Conservation (phyloP, 2,797 vertebrate genomes). For the Diplodus sargus region DNA sequence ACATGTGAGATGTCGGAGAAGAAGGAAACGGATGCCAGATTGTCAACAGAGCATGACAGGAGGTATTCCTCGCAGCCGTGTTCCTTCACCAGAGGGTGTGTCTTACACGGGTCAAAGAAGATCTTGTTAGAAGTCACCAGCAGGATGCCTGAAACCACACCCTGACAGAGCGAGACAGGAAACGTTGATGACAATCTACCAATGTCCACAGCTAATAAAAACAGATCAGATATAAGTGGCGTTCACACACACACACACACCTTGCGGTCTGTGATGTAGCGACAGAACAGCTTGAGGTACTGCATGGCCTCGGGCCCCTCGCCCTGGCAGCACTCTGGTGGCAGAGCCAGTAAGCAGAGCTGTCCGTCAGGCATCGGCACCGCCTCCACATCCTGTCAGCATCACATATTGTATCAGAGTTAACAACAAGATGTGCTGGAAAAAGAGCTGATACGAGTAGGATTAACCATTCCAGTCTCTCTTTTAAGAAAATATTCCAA, state of each 20-base stretch:
- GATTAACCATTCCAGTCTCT: not conserved
- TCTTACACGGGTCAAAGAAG: slow-evolving; percentile 89
- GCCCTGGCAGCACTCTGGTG: slow-evolving; percentile 83
- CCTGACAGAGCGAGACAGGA: slow-evolving; percentile 68
- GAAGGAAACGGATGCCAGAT: slow-evolving; percentile 82
- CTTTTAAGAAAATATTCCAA: not conserved
- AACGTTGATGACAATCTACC: not conserved
- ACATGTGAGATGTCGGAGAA: slow-evolving; percentile 85
- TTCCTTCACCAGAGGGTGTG: slow-evolving; percentile 85
- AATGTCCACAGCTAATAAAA: not conserved
- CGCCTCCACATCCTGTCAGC: slow-evolving; percentile 85
- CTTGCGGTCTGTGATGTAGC: slow-evolving; percentile 87
- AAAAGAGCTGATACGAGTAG: not conserved
- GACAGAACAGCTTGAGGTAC: slow-evolving; percentile 86
- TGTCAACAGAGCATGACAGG: slow-evolving; percentile 83
- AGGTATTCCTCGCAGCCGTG: slow-evolving; percentile 88
- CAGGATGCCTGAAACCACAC: slow-evolving; percentile 86
- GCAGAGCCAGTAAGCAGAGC: slow-evolving; percentile 85
- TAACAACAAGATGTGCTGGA: not conserved
- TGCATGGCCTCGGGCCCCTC: slow-evolving; percentile 75
- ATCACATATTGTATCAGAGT: not conserved
- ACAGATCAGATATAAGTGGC: no score
- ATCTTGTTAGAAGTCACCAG: slow-evolving; percentile 86
- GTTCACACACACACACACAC: slow-evolving; percentile 71
- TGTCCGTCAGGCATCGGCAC: slow-evolving; percentile 87